phyloP scores from a whole-genome alignment of 2,797 vertebrate species.

The Mergus octosetaceus region DNA sequence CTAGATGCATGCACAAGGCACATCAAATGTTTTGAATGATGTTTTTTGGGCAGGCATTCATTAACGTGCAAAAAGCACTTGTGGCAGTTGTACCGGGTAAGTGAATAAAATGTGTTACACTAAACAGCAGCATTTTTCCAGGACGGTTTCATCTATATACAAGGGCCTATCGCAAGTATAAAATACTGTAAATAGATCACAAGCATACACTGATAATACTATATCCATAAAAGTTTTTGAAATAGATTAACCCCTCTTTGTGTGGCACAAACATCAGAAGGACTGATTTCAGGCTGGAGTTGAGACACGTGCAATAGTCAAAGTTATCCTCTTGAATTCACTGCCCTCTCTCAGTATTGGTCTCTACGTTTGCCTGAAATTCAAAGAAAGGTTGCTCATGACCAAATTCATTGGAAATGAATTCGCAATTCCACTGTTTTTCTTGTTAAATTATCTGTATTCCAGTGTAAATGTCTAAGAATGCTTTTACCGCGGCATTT shows the following conservation, averaged over 20 bases:
- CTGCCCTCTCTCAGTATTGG: not conserved
- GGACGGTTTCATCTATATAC: not conserved
- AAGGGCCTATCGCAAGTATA: not conserved
- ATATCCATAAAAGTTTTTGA: not conserved
- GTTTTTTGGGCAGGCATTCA: not conserved
- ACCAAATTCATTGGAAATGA: not conserved
- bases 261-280: not conserved
- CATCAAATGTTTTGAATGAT: not conserved
- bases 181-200: not conserved
- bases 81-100: not conserved
- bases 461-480: not conserved
- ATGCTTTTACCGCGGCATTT: conserved; percentile 19
- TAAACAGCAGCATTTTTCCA: not conserved
- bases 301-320: not conserved
- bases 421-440: not conserved
- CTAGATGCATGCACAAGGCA: not conserved
- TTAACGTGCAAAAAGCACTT: not conserved
- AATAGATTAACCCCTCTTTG: not conserved
- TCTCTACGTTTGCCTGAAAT: not conserved
- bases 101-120: not conserved
- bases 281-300: not conserved
- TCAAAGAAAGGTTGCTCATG: not conserved
- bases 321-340: not conserved
- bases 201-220: not conserved
- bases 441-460: not conserved